phyloP scores from a whole-genome alignment of 53 echinoderm and acorn worm species.

The Mesocentrotus franciscanus region DNA sequence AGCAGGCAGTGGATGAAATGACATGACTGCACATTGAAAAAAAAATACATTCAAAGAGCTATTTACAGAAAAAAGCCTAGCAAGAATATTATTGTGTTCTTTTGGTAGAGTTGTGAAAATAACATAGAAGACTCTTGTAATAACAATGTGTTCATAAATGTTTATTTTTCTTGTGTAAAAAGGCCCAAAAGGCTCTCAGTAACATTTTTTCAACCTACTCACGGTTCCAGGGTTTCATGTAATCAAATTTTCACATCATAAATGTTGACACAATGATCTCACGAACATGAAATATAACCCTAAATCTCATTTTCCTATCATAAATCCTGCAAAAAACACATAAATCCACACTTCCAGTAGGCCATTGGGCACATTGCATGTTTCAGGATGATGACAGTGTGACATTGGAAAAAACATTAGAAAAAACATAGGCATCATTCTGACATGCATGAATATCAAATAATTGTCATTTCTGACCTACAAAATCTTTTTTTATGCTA shows the following conservation, averaged over 20 bases:
- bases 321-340: slow-evolving; percentile 36
- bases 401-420: too few species aligned
- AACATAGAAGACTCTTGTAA: too few species aligned
- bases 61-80: too few species aligned
- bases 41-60: too few species aligned
- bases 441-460: neutral
- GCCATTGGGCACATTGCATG: neutral
- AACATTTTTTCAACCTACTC: neutral
- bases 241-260: slow-evolving; percentile 47
- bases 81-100: too few species aligned
- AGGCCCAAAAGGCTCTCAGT: neutral
- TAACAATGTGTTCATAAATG: neutral
- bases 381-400: neutral
- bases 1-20: too few species aligned
- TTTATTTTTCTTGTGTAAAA: neutral
- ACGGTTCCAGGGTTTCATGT: neutral
- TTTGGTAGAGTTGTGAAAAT: too few species aligned
- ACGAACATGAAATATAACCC: neutral
- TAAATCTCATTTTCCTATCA: slow-evolving; percentile 42
- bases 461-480: neutral
- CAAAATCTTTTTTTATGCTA: too few species aligned
- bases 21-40: too few species aligned
- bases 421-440: neutral
- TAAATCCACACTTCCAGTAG: slow-evolving; percentile 27
- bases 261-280: slow-evolving; percentile 34